Base-by-base conservation (phyloP, 2,113 vertebrate species). In the Meleagris gallopavo region DNA sequence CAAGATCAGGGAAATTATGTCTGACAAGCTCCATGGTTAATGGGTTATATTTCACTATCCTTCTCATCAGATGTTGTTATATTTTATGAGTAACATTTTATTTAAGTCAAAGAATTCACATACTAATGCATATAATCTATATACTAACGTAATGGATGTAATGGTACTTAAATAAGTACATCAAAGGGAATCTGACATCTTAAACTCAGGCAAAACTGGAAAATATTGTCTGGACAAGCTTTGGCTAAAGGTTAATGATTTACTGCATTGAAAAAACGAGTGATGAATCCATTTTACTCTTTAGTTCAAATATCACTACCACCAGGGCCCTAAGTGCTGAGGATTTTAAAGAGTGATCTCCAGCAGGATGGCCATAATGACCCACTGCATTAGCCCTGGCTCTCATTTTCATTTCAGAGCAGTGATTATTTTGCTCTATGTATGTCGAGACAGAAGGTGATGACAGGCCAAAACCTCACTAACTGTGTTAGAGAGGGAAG, bases 381-480 rank as follows among this genome's bases (percentile, higher is more conserved):
- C 91, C 92, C 71, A 41, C 36, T 94, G 62, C 95, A 92, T 95
- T 97, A 96, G 87, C 91, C 61, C 29, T 27, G 36, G 43, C 85
- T 95, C 76, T 86, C 94, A 90, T 89, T 96, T 93, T 94, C 92
- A 83, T 90, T 96, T 94, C 76, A 91, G 55, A 95, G 73, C 83
- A 61, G 48, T 71, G 54, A 93, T 92, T 93, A 86, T 94, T 74
- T 61, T 78, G 52, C 38, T 93, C n/a, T 75, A 14, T 86, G 54
- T 90, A 67, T 89, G 66, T 75, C 80, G 77, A 72, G 78, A 86
- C 69, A 93, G 65, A 95, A 81, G 61, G 85, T 84, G 93, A 80
- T 86, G 82, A 83, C 86, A 89, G 71, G 50, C 83, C 88, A 73
- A 96, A 97, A 94, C 75, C 91, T 78, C 38, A 38, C 73, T 88